Conservation (phyloP, 2,797 vertebrate species). For the Miichthys miiuy region DNA sequence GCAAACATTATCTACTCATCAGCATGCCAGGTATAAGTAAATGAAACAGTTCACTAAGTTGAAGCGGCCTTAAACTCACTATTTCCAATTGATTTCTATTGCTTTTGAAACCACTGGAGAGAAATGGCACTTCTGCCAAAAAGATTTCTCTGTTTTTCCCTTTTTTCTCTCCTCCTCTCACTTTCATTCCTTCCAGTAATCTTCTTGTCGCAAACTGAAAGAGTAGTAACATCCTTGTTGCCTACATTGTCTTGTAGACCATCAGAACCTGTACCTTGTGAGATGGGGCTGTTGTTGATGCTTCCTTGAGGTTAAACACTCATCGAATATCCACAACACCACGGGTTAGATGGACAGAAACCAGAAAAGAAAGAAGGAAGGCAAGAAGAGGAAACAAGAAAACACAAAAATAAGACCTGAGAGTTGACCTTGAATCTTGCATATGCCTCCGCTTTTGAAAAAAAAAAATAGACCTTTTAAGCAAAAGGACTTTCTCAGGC, state of each 20-base stretch:
- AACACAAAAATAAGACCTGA: slow-evolving; percentile 20
- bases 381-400: slow-evolving; percentile 23
- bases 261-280: slow-evolving; percentile 43
- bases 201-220: slow-evolving; percentile 46
- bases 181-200: slow-evolving; percentile 43
- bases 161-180: slow-evolving; percentile 25
- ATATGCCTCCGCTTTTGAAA: neutral
- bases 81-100: slow-evolving; percentile 10
- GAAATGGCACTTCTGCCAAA: slow-evolving; percentile 25
- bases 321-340: slow-evolving; percentile 20
- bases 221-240: slow-evolving; percentile 60
- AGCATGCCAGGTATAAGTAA: neutral
- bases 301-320: slow-evolving; percentile 70
- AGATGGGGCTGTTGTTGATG: slow-evolving; percentile 51
- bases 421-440: slow-evolving; percentile 9
- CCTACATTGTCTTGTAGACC: slow-evolving; percentile 54
- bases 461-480: slow-evolving; percentile 15
- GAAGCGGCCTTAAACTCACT: neutral
- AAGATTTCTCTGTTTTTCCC: slow-evolving; percentile 27
- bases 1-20: neutral
- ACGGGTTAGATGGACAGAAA: slow-evolving; percentile 42
- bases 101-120: slow-evolving; percentile 10
- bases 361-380: slow-evolving; percentile 23
- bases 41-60: slow-evolving; percentile 4
- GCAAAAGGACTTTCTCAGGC: slow-evolving; percentile 42